Percentiles rank a stretch among this genome's conserved stretches.
Conservation (phyloP, 2,797 vertebrate species). For the Myotis pilosus region DNA sequence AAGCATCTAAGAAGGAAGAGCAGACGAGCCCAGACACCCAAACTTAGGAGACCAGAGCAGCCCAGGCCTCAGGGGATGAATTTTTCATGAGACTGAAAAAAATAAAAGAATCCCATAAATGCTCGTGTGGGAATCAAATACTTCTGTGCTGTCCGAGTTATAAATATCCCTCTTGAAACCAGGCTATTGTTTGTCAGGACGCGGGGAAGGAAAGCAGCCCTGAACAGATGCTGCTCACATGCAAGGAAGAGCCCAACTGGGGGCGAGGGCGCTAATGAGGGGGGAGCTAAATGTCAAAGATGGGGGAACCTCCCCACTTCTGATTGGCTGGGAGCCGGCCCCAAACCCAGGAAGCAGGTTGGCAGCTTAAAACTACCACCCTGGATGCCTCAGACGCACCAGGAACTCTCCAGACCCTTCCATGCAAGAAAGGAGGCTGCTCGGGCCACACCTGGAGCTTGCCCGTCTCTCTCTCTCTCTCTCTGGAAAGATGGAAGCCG, state of each 20-base stretch:
- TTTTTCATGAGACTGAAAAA: constrained; percentile 16
- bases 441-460: not conserved
- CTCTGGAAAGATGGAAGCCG: not conserved
- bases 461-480: not conserved
- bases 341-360: not conserved
- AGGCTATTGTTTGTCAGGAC: not conserved
- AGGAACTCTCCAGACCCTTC: not conserved
- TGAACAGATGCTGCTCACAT: not conserved
- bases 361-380: not conserved
- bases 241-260: not conserved
- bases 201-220: not conserved
- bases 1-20: not conserved
- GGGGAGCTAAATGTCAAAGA: not conserved
- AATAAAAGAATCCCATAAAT: not conserved
- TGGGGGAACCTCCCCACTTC: not conserved
- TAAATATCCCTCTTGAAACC: constrained; percentile 44
- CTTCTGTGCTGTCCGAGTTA: not conserved
- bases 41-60: not conserved
- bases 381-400: not conserved
- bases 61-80: not conserved
- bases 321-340: not conserved
- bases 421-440: not conserved
- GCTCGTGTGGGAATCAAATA: not conserved
- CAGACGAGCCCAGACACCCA: not conserved
- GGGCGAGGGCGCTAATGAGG: not conserved